phyloP scores from a whole-genome alignment of 2,113 vertebrate species.

The Prinia subflava region DNA sequence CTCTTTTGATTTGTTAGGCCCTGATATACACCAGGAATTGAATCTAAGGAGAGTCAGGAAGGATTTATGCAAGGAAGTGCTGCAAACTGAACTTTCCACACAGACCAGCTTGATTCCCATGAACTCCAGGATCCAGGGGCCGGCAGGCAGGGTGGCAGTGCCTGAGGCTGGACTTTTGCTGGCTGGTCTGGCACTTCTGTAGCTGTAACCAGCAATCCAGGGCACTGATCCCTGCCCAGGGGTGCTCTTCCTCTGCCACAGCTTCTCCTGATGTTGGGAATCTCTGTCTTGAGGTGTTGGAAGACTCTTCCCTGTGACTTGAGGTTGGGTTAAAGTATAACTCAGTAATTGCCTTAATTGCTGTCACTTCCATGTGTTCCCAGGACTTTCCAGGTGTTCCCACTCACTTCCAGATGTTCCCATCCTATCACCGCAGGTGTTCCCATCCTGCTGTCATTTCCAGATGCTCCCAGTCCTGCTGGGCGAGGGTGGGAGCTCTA shows the following conservation, averaged over 20 bases:
- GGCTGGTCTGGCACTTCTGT: background rate
- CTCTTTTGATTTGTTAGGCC: background rate
- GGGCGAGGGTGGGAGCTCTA: background rate
- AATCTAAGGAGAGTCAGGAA: background rate
- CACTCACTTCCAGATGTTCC: background rate
- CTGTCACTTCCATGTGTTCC: background rate
- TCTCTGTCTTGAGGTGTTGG: background rate
- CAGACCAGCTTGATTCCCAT: background rate
- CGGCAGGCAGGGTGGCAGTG: background rate
- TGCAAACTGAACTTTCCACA: background rate
- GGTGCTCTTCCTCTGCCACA: background rate
- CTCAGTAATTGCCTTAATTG: background rate
- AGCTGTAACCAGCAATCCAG: background rate
- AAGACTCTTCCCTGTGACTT: background rate
- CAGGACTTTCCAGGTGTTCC: background rate
- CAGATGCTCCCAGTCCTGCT: background rate
- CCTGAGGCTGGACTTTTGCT: background rate
- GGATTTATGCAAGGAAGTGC: background rate
- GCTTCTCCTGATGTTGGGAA: rapidly evolving
- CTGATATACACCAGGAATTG: background rate
- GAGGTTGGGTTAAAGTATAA: background rate
- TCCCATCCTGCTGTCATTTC: background rate
- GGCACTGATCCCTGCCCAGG: background rate
- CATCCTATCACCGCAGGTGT: background rate
- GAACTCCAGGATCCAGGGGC: background rate